Evolutionary conservation across 2,888 invertebrate genomes (phyloP), one percentile per base, ranked within the genome.

Genomic region (Drosophila buzzatii): DNA sequence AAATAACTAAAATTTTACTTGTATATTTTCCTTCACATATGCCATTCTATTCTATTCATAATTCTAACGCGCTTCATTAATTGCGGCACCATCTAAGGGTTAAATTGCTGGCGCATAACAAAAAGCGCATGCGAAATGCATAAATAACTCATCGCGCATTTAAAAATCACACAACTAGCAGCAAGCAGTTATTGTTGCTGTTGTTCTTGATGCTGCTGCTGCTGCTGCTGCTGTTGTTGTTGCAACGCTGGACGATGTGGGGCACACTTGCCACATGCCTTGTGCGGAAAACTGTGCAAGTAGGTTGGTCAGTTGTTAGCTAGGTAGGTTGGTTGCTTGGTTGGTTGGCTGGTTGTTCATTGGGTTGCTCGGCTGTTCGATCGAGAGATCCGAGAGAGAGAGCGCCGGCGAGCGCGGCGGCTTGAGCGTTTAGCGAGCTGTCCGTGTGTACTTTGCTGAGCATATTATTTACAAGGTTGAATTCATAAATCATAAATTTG

Each of bases 401-500:
- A 45, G 18, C 52, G 16, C 16, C 56, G 37, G 73, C 74, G 44
- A 18, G 45, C 68, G 71, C 49, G 65, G 74, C 72, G 73, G 75
- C 75, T 53, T 69, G 81, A 85, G 79, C 88, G 83, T 83, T 83
- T 86, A 82, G 85, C 88, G 61, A 74, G 71, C 83, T 81, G 88
- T 81, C 85, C 85, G 79, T 79, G 76, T 85, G 85, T 75, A 79
- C 77, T 81, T 85, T 79, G 76, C 73, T 82, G 84, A 89, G 86
- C 89, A 87, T 87, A 87, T 87, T 86, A 87, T 89, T 87, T 87
- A 89, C 89, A 87, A 87, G 86, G 86, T 86, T 87, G 89, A 87
- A 89, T 89, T 89, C 89, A 89, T 89, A 89, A 89, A 89, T 89
- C 89, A 89, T 90, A 89, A 90, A 90, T 89, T 89, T 89, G 89